Conservation (phyloP, 2,797 vertebrate species). For the Sebastes nivosus region DNA sequence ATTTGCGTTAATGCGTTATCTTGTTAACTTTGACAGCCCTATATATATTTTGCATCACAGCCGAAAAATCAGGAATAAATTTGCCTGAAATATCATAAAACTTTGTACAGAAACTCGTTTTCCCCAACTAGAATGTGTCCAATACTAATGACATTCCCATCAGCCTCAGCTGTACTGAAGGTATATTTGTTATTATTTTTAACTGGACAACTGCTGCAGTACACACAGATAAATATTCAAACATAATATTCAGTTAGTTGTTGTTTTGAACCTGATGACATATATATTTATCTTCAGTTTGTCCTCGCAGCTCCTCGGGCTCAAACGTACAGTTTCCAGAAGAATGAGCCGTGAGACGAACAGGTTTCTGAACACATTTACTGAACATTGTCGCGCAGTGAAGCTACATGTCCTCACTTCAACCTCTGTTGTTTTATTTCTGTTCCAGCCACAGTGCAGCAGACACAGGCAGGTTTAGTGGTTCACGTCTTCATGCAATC, state of each 20-base stretch:
- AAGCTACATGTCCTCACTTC: neutral
- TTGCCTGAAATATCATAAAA: neutral
- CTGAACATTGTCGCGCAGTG: neutral
- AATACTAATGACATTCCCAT: neutral
- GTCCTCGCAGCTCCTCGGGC: no score
- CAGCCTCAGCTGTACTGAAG: neutral
- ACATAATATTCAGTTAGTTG: neutral
- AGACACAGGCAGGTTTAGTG: no score
- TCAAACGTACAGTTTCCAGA: neutral
- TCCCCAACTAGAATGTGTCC: neutral
- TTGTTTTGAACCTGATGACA: neutral
- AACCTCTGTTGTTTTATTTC: neutral
- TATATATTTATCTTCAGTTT: no score
- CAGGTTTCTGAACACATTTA: neutral
- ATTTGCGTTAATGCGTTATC: no score
- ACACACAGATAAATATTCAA: neutral
- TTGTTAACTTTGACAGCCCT: no score
- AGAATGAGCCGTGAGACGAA: neutral
- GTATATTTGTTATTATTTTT: neutral
- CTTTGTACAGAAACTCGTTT: neutral
- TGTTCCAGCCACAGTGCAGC: neutral
- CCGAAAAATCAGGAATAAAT: neutral
- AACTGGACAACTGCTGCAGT: neutral
- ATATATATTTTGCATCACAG: neutral
- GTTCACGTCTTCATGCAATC: no score